A percentile compares a stretch with the other conserved stretches of the same genome.
Evolutionary conservation across 2,888 invertebrate species (phyloP).

Genomic region (Globia sparganii): DNA sequence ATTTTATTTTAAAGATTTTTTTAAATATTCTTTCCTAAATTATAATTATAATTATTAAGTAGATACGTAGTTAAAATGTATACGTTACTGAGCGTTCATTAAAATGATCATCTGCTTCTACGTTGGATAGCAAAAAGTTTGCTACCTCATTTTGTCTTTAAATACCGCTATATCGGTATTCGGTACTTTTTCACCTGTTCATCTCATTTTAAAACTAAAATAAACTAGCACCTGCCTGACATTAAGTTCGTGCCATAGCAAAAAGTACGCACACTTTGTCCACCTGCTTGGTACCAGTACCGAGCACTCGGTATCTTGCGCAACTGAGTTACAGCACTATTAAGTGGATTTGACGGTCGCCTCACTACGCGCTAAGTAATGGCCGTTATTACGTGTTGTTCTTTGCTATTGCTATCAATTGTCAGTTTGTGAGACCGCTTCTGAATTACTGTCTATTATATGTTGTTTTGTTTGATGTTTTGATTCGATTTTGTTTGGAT

Average conservation of each 20-base stretch:
- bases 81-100: background rate
- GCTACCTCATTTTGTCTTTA: background rate
- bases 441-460: constrained; percentile 1
- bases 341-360: constrained; percentile 70
- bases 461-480: background rate
- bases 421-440: constrained; percentile 10
- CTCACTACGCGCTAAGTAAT: constrained; percentile 47
- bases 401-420: constrained; percentile 39
- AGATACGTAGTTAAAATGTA: background rate
- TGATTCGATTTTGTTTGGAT: background rate
- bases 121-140: background rate
- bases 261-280: constrained; percentile 45
- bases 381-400: constrained; percentile 60
- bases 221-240: constrained; percentile 31
- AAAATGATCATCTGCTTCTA: background rate
- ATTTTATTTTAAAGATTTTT: background rate
- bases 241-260: constrained; percentile 3
- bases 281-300: constrained; percentile 41
- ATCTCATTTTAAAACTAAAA: constrained; percentile 13
- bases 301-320: constrained; percentile 53
- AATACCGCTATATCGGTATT: background rate
- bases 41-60: background rate
- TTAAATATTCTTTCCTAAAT: no score
- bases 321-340: constrained; percentile 64
- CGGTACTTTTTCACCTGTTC: background rate